Conservation (phyloP, 2,888 invertebrate genomes). For the Sycophila texana region DNA sequence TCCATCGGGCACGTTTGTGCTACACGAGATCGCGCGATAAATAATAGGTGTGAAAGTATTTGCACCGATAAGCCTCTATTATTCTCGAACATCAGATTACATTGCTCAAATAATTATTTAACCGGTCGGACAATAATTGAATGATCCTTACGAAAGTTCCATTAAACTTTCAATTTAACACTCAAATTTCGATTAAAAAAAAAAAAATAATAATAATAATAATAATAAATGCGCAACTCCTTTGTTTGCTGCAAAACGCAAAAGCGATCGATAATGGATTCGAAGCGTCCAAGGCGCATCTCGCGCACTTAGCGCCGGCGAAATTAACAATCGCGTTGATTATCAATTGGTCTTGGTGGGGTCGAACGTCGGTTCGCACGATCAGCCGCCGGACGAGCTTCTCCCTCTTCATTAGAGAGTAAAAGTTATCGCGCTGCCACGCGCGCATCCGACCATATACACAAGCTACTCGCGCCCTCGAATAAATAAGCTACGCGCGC, state of each 20-base stretch:
- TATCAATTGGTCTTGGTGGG: constrained; percentile 30
- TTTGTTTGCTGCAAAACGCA: no score
- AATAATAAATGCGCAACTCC: no score
- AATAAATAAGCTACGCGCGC: not conserved
- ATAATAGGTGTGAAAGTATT: constrained; percentile 18
- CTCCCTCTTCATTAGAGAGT: constrained; percentile 50
- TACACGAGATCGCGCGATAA: not conserved
- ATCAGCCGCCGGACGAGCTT: constrained; percentile 40
- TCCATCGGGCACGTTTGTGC: not conserved
- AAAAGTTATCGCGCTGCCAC: constrained; percentile 29
- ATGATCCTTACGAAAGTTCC: no score
- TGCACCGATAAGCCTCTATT: constrained; percentile 2
- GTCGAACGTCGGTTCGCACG: constrained; percentile 34
- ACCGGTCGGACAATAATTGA: not conserved
- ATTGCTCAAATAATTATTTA: constrained; percentile 22
- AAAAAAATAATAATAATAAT: no score
- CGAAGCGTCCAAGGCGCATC: no score
- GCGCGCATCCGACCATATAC: not conserved
- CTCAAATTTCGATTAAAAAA: no score
- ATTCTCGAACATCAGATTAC: not conserved
- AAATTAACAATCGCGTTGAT: constrained; percentile 11
- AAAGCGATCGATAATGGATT: no score
- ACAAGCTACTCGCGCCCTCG: not conserved
- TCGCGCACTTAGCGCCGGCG: no score
- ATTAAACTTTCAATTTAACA: no score